Evolutionary conservation across 1,140 invertebrate species (phyloP), one percentile per base, ranked within the genome.

Genomic region (Polypedilum pembai): DNA sequence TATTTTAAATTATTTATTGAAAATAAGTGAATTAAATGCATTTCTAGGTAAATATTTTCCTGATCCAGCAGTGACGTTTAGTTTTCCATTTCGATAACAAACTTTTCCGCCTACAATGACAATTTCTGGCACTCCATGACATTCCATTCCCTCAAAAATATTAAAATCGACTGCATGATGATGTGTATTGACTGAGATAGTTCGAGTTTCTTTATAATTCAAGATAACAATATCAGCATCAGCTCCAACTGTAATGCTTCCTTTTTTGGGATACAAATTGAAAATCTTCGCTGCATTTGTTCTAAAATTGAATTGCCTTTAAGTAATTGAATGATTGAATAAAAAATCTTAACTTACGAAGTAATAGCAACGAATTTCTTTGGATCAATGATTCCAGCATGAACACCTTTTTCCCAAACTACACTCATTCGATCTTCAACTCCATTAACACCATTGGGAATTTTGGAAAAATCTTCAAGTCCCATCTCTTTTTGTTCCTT

Each of bases 161-260:
- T 99, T 99, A 80, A 96, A 98, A 84, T 99, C 95, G 76, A 91
- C 89, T 10, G 92, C 92, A 76, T 97, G 94, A 77, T 95, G 90
- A 84, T 99, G 98, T 0, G 91, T 95, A 77, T 92, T 87, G 0
- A 95, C 95, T 3, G 95, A 97, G 80, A 99, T 98, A 73, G 88
- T 92, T 73, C 92, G 85, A 73, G 90, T 92, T 40, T 88, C 87
- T 75, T 90, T 87, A 0, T 94, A 92, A 85, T 99, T 94, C 98
- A 97, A 99, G 74, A 99, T 88, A 8, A 99, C 94, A 78, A 99
- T 88, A 84, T 99, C 98, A 8, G 96, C 98, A 87, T 99, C 98
- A 12, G 95, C 96, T 72, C 95, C 95, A 73, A 92, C 88, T 4
- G 89, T 93, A 78, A 99, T 93, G 73, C 92, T 88, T 40, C 98